Evolutionary conservation across 64 coral and sea anemone genomes (phyloP).

Genomic region (Montipora sp.): DNA sequence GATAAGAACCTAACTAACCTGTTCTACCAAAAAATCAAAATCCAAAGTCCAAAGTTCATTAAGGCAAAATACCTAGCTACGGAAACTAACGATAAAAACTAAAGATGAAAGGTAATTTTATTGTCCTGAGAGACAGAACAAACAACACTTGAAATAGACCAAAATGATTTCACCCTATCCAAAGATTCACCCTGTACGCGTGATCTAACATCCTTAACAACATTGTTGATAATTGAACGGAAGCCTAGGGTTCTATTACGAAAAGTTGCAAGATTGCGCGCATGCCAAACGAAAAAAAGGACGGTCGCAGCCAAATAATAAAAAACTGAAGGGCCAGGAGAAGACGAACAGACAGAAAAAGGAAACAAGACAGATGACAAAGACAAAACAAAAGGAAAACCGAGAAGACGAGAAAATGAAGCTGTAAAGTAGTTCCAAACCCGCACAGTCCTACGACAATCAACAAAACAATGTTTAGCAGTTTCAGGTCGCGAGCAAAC

Average conservation of each 20-base stretch:
- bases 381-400: neutral
- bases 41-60: no score
- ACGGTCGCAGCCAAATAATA: neutral
- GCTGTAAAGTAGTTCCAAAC: neutral
- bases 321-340: neutral
- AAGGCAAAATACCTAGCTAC: no score
- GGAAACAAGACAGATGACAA: neutral
- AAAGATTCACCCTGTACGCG: neutral
- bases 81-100: neutral
- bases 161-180: neutral
- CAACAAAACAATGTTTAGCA: conserved; percentile 9
- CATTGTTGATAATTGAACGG: neutral
- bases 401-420: neutral
- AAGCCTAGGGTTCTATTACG: neutral
- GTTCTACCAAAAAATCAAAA: no score
- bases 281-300: neutral
- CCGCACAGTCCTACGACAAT: neutral
- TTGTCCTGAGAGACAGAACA: neutral
- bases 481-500: neutral
- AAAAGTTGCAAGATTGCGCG: neutral
- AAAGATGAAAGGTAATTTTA: neutral
- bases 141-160: neutral
- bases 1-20: no score
- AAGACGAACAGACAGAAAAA: neutral
- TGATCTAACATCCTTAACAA: neutral